Conservation (phyloP, 1,140 invertebrate species). For the Cydia pomonella region DNA sequence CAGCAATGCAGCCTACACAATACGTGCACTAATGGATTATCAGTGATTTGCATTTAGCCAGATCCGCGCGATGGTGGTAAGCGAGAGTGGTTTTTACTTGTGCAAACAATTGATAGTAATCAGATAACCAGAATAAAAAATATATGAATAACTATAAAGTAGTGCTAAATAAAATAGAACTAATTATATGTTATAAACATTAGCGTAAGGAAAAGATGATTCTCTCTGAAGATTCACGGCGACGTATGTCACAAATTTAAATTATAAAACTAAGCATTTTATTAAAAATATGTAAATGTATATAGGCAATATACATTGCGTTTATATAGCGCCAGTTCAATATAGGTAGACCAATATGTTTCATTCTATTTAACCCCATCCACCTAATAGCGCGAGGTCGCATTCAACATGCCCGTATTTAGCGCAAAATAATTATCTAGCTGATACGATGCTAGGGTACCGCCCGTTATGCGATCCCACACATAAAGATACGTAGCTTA, state of each 20-base stretch:
- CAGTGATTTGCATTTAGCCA: constrained; percentile 67
- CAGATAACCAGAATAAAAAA: background rate
- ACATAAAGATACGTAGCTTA: constrained; percentile 34
- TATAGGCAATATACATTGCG: too few species aligned
- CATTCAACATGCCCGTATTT: constrained; percentile 51
- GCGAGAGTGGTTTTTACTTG: constrained; percentile 35
- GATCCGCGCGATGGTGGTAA: constrained; percentile 46
- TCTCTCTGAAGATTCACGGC: too few species aligned
- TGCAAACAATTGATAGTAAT: constrained; percentile 6
- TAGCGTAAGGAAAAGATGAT: too few species aligned
- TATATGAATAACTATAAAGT: background rate
- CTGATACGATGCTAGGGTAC: constrained; percentile 56
- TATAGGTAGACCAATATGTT: background rate
- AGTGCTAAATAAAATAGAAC: too few species aligned
- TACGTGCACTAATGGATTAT: constrained; percentile 66
- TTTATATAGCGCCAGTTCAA: background rate
- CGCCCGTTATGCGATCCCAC: constrained; percentile 58
- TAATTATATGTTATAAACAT: too few species aligned
- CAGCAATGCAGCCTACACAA: constrained; percentile 38
- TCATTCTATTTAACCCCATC: constrained; percentile 45
- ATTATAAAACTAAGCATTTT: too few species aligned
- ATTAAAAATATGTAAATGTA: too few species aligned
- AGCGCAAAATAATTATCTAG: constrained; percentile 73
- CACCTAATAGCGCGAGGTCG: constrained; percentile 53
- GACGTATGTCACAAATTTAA: too few species aligned